Conservation (phyloP, 2,113 vertebrate species). For the Syngnathus floridae region DNA sequence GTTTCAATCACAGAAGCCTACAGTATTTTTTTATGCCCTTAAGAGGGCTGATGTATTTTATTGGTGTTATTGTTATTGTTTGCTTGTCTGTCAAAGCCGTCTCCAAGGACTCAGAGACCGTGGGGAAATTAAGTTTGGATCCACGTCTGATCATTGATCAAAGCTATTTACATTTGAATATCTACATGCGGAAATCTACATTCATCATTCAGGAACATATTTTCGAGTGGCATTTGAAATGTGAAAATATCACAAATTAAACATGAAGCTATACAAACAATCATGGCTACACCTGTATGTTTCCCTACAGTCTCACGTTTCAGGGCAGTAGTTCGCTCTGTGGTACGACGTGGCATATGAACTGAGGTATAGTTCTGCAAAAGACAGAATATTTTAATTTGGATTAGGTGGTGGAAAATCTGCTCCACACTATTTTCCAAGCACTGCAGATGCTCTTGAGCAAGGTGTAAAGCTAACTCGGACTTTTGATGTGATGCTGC, state of each 20-base stretch:
- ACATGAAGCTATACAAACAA: slow-evolving; percentile 17
- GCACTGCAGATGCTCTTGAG: no score
- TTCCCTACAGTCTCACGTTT: not conserved
- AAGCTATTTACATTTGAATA: slow-evolving; percentile 12
- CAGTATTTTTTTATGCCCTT: not conserved
- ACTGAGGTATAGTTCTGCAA: no score
- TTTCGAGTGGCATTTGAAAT: slow-evolving; percentile 8
- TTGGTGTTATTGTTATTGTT: slow-evolving; percentile 13
- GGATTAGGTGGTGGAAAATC: no score
- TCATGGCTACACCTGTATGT: not conserved
- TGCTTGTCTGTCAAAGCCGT: slow-evolving; percentile 37
- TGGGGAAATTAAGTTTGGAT: slow-evolving; percentile 55
- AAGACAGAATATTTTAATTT: no score
- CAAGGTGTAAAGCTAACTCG: no score
- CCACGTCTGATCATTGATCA: slow-evolving; percentile 15
- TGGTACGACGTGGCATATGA: no score
- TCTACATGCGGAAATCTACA: slow-evolving; percentile 26
- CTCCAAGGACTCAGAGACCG: slow-evolving; percentile 24
- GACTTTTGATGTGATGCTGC: no score
- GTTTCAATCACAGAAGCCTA: slow-evolving; percentile 10
- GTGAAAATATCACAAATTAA: not conserved
- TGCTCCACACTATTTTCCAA: no score
- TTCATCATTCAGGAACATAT: slow-evolving; percentile 8
- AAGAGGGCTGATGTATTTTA: slow-evolving; percentile 34
- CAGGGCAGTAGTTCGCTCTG: no score